Evolutionary conservation across 2,888 invertebrate genomes (phyloP).

Genomic region (Conomelus anceps): DNA sequence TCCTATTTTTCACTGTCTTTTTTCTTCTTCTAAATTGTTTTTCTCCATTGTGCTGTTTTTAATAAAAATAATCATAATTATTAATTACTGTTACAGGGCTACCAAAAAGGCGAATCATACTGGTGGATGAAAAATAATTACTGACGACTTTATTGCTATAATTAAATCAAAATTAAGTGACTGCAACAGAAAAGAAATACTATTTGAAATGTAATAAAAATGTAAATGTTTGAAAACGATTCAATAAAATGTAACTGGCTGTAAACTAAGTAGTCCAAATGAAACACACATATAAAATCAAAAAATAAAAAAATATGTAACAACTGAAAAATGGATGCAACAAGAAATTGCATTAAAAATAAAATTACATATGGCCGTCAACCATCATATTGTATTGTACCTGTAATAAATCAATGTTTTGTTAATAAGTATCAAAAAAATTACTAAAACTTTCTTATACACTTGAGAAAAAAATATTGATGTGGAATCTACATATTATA

Average conservation of each 20-base stretch:
- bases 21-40: too few species aligned
- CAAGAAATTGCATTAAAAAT: background rate
- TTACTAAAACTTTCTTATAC: background rate
- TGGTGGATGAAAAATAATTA: constrained; percentile 5
- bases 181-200: background rate
- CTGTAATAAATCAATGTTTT: background rate
- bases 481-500: too few species aligned
- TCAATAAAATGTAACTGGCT: background rate
- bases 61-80: background rate
- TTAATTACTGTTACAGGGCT: background rate
- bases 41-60: background rate
- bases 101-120: background rate
- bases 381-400: background rate
- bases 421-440: background rate
- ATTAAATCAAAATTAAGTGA: constrained; percentile 16
- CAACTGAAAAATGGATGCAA: background rate
- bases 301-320: background rate
- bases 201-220: constrained; percentile 14
- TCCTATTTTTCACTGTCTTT: too few species aligned
- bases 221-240: background rate
- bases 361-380: background rate
- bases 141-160: constrained; percentile 16
- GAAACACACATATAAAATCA: too few species aligned
- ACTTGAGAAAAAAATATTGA: too few species aligned
- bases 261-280: background rate